Percentiles rank a stretch among this genome's conserved stretches.
These are phyloP conservation scores for Ciconia nigra DNA, from an alignment of 2,797 vertebrate species.

Conservation along the genomic window DNA sequence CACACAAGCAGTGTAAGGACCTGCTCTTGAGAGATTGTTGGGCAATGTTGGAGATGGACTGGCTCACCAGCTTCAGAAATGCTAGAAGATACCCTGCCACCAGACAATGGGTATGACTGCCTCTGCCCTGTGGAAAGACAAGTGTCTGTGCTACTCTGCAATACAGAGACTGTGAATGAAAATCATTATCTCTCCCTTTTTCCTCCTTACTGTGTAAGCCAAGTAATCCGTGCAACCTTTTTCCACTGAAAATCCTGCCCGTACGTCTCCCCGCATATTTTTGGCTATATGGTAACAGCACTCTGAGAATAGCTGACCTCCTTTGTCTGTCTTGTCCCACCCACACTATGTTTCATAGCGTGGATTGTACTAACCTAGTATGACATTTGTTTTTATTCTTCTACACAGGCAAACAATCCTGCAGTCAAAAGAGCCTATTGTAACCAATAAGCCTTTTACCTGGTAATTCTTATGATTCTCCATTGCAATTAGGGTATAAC, in stretches of 20 bases:
- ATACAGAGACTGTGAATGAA: not conserved
- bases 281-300: not conserved
- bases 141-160: not conserved
- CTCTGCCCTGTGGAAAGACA: not conserved
- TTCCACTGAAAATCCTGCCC: not conserved
- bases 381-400: not conserved
- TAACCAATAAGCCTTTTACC: not conserved
- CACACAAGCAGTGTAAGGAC: accelerated
- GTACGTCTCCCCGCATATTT: accelerated
- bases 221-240: not conserved
- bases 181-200: not conserved
- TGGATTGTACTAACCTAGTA: not conserved
- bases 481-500: not conserved
- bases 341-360: not conserved
- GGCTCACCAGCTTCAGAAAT: not conserved
- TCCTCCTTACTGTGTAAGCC: not conserved
- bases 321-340: not conserved
- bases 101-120: not conserved
- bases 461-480: not conserved
- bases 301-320: not conserved
- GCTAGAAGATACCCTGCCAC: not conserved
- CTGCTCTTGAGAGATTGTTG: not conserved
- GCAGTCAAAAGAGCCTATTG: not conserved
- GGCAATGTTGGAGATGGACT: not conserved
- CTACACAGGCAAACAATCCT: not conserved